A percentile compares a stretch with the other conserved stretches of the same genome.
Evolutionary conservation across 2,888 invertebrate species (phyloP).

Genomic region (Thelaira solivaga): DNA sequence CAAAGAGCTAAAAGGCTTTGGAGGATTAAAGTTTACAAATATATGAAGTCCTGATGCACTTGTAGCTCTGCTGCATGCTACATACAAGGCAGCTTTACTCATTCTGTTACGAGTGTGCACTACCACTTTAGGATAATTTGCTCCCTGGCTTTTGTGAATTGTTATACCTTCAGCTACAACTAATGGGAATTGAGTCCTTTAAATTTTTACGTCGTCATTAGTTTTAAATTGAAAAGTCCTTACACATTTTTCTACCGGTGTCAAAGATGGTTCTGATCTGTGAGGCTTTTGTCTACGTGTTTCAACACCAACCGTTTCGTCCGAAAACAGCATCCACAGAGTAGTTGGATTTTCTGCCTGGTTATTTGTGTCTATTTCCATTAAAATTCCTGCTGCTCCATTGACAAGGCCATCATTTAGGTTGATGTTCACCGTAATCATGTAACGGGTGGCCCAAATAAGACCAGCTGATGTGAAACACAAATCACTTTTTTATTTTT

Average conservation of each 20-base stretch:
- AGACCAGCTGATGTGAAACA: no score
- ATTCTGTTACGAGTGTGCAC: conserved; percentile 23
- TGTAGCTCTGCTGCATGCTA: conserved; percentile 47
- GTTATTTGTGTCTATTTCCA: conserved; percentile 1
- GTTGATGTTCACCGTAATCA: conserved; percentile 28
- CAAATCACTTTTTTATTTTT: no score
- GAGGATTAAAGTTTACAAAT: no score
- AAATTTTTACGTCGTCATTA: conserved; percentile 22
- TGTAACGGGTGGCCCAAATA: no score
- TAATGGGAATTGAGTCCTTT: conserved; percentile 30
- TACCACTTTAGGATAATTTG: conserved; percentile 26
- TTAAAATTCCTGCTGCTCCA: conserved; percentile 24
- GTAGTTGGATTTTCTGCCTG: neutral
- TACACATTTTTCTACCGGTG: conserved; percentile 22
- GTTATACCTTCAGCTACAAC: conserved; percentile 39
- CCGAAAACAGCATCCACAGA: conserved; percentile 7
- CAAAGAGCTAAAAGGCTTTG: no score
- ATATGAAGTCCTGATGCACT: neutral
- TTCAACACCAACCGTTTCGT: conserved; percentile 1
- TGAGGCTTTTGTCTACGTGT: neutral
- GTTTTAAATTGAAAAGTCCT: conserved; percentile 18
- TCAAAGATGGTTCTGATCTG: conserved; percentile 2
- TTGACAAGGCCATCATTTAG: conserved; percentile 29
- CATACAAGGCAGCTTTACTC: conserved; percentile 31
- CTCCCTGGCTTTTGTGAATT: conserved; percentile 50